Base-by-base conservation (phyloP, 2,797 vertebrate species). In the Sebastes ruberrimus region DNA sequence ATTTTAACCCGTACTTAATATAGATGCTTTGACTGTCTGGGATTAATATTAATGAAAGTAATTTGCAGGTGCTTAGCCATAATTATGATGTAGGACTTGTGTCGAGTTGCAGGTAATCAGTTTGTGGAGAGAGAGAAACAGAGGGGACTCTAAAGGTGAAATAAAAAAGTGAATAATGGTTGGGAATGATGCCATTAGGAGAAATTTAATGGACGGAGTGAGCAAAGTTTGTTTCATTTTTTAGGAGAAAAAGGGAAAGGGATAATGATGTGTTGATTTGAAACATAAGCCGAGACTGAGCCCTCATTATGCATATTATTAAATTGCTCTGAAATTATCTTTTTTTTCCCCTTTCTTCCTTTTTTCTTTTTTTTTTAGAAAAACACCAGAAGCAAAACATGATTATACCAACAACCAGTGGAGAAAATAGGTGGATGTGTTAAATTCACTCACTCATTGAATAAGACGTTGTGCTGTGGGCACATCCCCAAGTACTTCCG, bases 391-490 rank as follows among this genome's bases (percentile, higher is more conserved):
- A 60, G 71, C 59, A 74, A 77, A 80, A 65, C 77, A 69, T 6
- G 46, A 84, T 82, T 73, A 78, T 27, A 61, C 35, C 32, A 73
- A 75, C 22, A 23, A 64, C 35, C 62, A 32, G 56, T 2, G 63
- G 30, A 70, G 25, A 73, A 23, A 30, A 27, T 35, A 33, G 72
- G 68, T 16, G 35, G 61, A 53, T n/a, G 20, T 20, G 30, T 7
- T 23, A n/a, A 10, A 55, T 65, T 53, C 86, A 96, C 97, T 97
- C 92, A 99, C 99, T 97, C 94, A 71, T 98, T 96, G 88, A 99
- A 99, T 23, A 99, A 89, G 68, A 99, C 98, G 1, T 99, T 99
- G 92, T 99, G 98, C 74, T 99, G 98, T 0, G 99, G 99, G 90
- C 99, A 99, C 95, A 99, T 98, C 64, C 99, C 99, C 89, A 99